Evolutionary conservation across 2,797 vertebrate species (phyloP), one percentile per base, ranked within the genome.

Genomic region (Cheracebus regulus): DNA sequence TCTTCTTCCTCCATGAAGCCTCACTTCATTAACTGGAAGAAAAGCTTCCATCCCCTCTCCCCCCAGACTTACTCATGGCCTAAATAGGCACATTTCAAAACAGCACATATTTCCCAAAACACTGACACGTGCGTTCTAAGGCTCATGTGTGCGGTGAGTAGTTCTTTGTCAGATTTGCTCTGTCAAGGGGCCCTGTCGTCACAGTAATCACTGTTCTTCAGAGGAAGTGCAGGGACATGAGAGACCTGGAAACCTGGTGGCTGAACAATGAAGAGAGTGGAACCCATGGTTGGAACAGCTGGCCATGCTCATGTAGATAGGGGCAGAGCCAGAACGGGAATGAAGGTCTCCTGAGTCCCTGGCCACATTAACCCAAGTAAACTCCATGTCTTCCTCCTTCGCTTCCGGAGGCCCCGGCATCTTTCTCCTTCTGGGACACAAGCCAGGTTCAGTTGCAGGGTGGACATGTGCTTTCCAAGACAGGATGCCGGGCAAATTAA

Each of bases 21-120:
- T 96, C 90, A 44, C 90, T 97, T 98, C 84, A 46, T 86, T 94
- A 97, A 94, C 93, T 95, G 95, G 96, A 97, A 97, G 79, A 75
- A 94, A 93, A 52, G 44, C 9, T 0, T 70, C 91, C 2, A 2
- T 70, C 67, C 28, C 41, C 36, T 20, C 84, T 81, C 24, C 89
- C 79, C 73, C 12, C 4, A 19, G 41, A 92, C 93, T 97, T 97
- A 97, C 89, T 97, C 97, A 95, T n/a, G 81, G 70, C 93, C 93
- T 81, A 88, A 50, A 91, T 15, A 84, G 89, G 90, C 87, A 78
- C 12, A 12, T 76, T 92, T 92, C 94, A 92, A 96, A 90, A 95
- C 82, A 97, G 61, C 78, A 57, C 88, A 52, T 39, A 88, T 87
- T 97, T 96, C 90, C 97, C 95, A 22, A 95, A 93, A 96, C 90